Conservation (phyloP, 2,797 vertebrate genomes). For the Peromyscus nudipes region DNA sequence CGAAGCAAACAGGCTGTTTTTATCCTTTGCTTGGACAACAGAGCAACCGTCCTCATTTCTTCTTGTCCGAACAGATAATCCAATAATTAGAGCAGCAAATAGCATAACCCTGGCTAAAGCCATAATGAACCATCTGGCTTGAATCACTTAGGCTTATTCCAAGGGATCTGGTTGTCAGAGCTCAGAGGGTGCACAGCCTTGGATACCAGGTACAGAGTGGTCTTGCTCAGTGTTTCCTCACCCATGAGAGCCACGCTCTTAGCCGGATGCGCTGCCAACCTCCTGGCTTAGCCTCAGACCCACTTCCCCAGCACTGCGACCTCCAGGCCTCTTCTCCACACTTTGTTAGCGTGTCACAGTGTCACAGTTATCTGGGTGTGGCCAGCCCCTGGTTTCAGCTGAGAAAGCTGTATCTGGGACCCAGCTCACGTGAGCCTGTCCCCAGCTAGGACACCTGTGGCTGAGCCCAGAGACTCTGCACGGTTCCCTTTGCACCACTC, state of each 20-base stretch:
- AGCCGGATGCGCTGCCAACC: not conserved
- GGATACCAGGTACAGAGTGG: not conserved
- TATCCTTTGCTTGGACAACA: constrained; percentile 67
- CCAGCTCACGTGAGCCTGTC: not conserved
- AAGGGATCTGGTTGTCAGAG: constrained; percentile 76
- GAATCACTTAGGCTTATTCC: constrained; percentile 81
- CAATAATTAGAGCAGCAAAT: constrained; percentile 88
- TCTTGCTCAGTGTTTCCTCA: not conserved
- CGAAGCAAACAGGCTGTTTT: constrained; percentile 46
- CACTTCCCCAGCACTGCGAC: not conserved
- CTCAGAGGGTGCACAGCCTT: not conserved
- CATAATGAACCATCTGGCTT: constrained; percentile 82
- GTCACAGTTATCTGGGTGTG: constrained; percentile 32
- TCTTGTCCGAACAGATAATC: constrained; percentile 75
- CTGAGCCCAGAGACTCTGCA: not conserved
- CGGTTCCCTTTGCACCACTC: not conserved
- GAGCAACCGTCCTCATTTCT: constrained; percentile 79
- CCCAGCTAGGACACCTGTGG: not conserved
- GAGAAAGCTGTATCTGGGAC: not conserved
- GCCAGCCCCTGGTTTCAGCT: not conserved
- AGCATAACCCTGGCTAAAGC: constrained; percentile 87
- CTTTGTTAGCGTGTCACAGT: not conserved
- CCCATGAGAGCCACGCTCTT: not conserved
- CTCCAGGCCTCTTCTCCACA: not conserved
- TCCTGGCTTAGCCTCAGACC: not conserved